Evolutionary conservation across 2,797 vertebrate genomes (phyloP), one percentile per base, ranked within the genome.

Genomic region (Etheostoma nigrum): DNA sequence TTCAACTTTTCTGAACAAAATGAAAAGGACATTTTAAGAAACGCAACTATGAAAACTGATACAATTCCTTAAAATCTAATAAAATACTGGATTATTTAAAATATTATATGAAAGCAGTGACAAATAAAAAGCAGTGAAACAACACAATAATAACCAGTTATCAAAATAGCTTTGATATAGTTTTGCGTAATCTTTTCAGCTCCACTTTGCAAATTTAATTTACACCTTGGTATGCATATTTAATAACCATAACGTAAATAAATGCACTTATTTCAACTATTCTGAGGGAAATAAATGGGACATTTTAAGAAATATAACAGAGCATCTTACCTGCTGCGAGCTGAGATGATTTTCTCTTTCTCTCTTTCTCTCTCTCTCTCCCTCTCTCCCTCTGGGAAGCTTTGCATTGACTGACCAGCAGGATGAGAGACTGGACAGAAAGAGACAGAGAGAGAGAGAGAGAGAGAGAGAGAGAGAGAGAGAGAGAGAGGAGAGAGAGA

Each of bases 321-420:
- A 60, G 25, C 47, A 44, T 83, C 89, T 68, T 84, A 87, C 84
- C 84, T 88, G 76, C 78, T 59, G 55, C 48, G 59, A 74, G 75
- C 69, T 25, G 19, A 16, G 64, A 69, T 47, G 76, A 67, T 30
- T 68, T 62, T 62, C 27, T 44, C 42, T 36, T 10, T 36, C 9
- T 36, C 33, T 36, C 8, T 36, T 8, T 36, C 33, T 36, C 33
- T 36, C 8, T 36, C 33, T 36, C 8, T 36, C 33, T 36, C 33
- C 2, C 33, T 36, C 33, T 36, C 33, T 36, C 7, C 6, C 33
- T 9, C 9, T 36, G 36, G 36, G 36, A 36, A 10, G 33, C 33
- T 36, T 36, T 36, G 90, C 78, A 79, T 81, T 65, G 90, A 93
- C 86, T 91, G 90, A 85, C 76, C 70, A 36, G 51, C 78, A 74